Conservation (phyloP, 2,888 invertebrate genomes). For the Myopa testacea region DNA sequence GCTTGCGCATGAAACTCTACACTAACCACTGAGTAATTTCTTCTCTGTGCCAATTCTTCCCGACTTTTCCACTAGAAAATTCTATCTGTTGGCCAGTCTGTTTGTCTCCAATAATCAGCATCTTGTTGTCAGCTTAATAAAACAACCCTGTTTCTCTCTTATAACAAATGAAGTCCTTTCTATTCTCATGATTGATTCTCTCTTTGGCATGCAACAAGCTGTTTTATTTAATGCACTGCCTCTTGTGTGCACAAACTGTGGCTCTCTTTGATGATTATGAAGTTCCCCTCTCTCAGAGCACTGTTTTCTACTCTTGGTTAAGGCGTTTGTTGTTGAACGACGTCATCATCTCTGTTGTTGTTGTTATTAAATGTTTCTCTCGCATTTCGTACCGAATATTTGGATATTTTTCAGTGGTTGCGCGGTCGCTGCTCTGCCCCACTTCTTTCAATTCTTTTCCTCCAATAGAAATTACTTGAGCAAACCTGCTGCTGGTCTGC, state of each 20-base stretch:
- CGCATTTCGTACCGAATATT: conserved; percentile 30
- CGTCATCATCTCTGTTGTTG: conserved; percentile 36
- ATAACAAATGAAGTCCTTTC: no score
- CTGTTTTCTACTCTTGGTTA: background rate
- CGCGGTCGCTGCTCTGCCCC: conserved; percentile 35
- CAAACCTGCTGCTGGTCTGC: conserved; percentile 41
- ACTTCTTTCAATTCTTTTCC: conserved; percentile 29
- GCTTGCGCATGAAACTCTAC: no score
- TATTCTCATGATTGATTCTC: no score
- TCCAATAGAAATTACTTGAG: conserved; percentile 33
- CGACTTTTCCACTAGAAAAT: no score
- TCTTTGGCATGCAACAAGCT: conserved; percentile 16
- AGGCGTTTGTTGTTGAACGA: background rate
- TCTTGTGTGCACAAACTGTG: background rate
- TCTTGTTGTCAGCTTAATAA: no score
- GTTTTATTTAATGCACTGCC: background rate
- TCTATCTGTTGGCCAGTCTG: no score
- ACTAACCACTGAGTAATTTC: no score
- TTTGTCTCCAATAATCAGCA: no score
- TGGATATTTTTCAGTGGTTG: conserved; percentile 53
- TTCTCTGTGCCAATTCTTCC: no score
- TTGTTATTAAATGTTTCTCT: conserved; percentile 31
- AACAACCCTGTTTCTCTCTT: no score
- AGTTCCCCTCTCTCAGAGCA: background rate
- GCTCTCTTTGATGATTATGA: background rate